Base-by-base conservation (phyloP, 2,888 invertebrate species). In the Xanthorhoe designata region DNA sequence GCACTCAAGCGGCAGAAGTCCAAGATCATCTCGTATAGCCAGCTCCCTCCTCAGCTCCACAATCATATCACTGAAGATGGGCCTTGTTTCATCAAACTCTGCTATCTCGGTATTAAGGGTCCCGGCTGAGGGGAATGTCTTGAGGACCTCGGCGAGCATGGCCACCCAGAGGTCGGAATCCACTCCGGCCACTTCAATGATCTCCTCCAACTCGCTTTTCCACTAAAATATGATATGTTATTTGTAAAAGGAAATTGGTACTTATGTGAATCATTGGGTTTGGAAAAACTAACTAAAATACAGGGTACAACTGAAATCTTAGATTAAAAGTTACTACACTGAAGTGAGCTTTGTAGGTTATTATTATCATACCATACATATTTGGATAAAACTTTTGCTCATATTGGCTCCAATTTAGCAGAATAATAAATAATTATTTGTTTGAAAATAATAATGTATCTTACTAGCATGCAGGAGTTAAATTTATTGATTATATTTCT, bases 131-230 rank as follows among this genome's bases (percentile, higher is more conserved):
- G 99, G 99, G 85, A 97, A 98, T 0, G 98, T 98, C 86, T 98
- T 98, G 94, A 99, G 96, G 72, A 98, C 97, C 92, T 99, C 99
- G 2, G 98, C 98, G 73, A 99, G 93, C 98, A 98, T 98, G 5
- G 98, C 97, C 42, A 99, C 99, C 99, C 99, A 99, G 78, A 98
- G 95, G 86, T 99, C 99, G 9, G 98, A 97, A 92, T 99, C 99
- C 78, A 97, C 94, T 3, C 97, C 96, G 7, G 98, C 99, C 74
- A 98, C 97, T 88, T 98, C 98, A 75, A 99, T 95, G 73, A 99
- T 98, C 85, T 98, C 98, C 84, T 99, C 98, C 80, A 99, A 88
- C 88, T 99, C 98, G 74, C 95, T 94, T 88, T 96, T 95, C 99
- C 99, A 99, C 98, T 99, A 87, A 69, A 94, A 95, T 70, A 47